Evolutionary conservation across 2,888 invertebrate species (phyloP), one percentile per base, ranked within the genome.

Genomic region (Orchestes rusci): DNA sequence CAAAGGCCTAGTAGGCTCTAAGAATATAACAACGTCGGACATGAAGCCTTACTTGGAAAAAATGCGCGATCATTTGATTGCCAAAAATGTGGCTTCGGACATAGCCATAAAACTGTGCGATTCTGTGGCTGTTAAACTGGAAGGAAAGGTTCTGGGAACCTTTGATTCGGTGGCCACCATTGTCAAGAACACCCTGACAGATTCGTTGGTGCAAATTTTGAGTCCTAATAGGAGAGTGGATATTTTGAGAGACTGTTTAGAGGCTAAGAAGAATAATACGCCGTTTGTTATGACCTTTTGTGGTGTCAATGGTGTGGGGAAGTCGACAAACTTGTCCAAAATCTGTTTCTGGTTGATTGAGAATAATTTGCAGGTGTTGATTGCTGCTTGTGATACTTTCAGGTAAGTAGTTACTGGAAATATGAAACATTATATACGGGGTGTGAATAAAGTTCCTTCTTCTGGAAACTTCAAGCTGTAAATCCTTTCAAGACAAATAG

Each of bases 341-440:
- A 95, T 99, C 56, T 93, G 95, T 60, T 99, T 99, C 72, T 99
- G 99, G 99, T 73, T 99, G 57, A 90, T 97, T 52, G 97, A 99
- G 71, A 99, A 99, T 69, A 87, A 90, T 59, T 80, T 94, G 66
- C 82, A 86, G 23, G 99, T 99, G 23, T 71, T 99, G 61, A 96
- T 99, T 52, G 99, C 99, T 4, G 99, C 99, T 15, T 97, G 99
- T 66, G 99, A 99, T 72, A 99, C 99, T 30, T 99, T 99, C 76
- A 51, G 50, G 50, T 51, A 41, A 37, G 12, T 16, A 30, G 7
- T 30, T 12, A n/a, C n/a, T n/a, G n/a, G n/a, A n/a, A n/a, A n/a
- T n/a, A n/a, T n/a, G n/a, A n/a, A n/a, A n/a, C n/a, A n/a, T n/a
- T n/a, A n/a, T n/a, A n/a, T n/a, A n/a, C n/a, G n/a, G n/a, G n/a